Conservation (phyloP, 2,797 vertebrate species). For the Lepus townsendii region DNA sequence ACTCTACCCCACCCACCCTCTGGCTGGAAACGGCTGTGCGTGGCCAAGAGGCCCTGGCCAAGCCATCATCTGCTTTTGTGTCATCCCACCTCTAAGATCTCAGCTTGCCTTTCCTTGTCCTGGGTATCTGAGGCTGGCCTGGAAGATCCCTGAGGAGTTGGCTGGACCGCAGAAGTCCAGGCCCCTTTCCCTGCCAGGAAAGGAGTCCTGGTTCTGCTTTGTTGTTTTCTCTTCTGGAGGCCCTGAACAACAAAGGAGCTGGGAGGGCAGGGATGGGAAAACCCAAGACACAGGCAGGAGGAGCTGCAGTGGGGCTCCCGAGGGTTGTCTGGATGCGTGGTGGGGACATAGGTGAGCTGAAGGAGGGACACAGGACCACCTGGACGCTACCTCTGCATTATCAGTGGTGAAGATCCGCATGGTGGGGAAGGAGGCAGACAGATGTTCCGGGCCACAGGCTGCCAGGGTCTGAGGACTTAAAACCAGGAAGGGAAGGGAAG, state of each 20-base stretch:
- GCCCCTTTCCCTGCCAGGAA: not conserved
- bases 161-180: not conserved
- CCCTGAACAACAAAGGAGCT: not conserved
- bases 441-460: not conserved
- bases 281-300: not conserved
- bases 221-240: not conserved
- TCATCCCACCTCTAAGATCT: not conserved
- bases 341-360: not conserved
- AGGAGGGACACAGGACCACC: not conserved
- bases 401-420: not conserved
- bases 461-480: not conserved
- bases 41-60: constrained; percentile 28
- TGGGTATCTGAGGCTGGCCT: not conserved
- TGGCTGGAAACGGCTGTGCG: constrained; percentile 32
- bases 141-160: not conserved
- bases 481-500: not conserved
- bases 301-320: not conserved
- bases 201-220: not conserved
- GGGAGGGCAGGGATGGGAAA: not conserved
- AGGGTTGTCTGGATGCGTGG: not conserved
- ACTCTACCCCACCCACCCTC: not conserved
- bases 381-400: not conserved
- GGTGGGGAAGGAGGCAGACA: not conserved
- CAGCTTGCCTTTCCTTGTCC: not conserved
- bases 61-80: constrained; percentile 31